Base-by-base conservation (phyloP, 2,113 vertebrate genomes). In the Helogale parvula region DNA sequence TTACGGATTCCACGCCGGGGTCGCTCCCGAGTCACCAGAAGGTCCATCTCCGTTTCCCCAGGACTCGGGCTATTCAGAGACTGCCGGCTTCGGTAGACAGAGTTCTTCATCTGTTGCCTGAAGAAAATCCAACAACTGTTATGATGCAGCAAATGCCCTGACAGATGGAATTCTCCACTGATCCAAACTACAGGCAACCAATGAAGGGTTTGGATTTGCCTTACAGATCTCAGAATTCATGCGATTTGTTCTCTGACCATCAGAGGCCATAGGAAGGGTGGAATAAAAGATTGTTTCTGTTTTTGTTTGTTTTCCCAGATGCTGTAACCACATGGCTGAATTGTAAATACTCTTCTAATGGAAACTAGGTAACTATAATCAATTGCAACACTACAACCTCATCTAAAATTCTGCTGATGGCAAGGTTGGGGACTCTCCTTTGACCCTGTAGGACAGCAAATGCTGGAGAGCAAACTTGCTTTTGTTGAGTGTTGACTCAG, bases 1-100 rank as follows among this genome's bases (percentile, higher is more conserved):
- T 99, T 99, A 3, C 99, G 98, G 83, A 99, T 99, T 86, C 99
- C 99, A 98, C 99, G 99, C 29, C 99, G 99, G 2, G 99, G 99
- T 98, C 99, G 99, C 97, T 99, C 99, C 95, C 99, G 99, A 96
- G 99, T 99, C 96, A 99, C 99, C 74, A 99, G 99, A 93, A 99
- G 99, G 98, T 99, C 99, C 99, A 99, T 99, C 98, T 99, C 99
- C 0, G 99, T 99, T 97, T 99, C 99, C 93, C 99, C 99, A 3
- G 99, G 99, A 96, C 99, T 99, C 33, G 99, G 99, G 90, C 99
- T 99, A 98, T 99, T 99, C 97, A 99, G 99, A 96, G 99, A 99
- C 98, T 99, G 99, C 90, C 99, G 99, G 98, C 99, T 99, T 97
- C 99, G 99, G 98, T 99, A 99, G 81, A 99, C 98, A 0, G 99